Evolutionary conservation across 2,797 vertebrate species (phyloP).

Genomic region (Mormyrus hasselquistii): DNA sequence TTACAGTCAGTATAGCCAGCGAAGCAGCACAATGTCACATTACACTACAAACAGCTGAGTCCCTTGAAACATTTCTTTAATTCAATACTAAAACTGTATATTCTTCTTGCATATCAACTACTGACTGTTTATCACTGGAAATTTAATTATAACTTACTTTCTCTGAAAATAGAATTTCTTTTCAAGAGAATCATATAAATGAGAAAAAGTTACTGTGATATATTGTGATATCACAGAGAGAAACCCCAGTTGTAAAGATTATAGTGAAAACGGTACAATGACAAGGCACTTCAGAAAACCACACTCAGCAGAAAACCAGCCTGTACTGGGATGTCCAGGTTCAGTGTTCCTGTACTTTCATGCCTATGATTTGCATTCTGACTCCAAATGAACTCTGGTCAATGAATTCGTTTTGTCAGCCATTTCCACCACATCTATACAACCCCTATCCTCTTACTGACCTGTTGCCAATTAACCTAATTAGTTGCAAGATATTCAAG

Average conservation of each 20-base stretch:
- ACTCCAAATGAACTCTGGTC: background rate
- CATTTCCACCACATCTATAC: background rate
- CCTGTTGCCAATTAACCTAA: background rate
- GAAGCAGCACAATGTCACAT: background rate
- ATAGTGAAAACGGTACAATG: conserved; percentile 22
- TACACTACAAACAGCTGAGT: background rate
- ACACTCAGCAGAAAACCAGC: background rate
- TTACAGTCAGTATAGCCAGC: background rate
- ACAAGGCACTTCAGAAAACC: conserved; percentile 23
- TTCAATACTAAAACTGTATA: background rate
- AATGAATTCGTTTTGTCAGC: background rate
- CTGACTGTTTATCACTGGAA: background rate
- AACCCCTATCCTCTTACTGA: background rate
- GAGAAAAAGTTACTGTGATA: conserved; percentile 18
- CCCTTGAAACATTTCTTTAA: background rate
- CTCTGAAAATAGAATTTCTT: background rate
- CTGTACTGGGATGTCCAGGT: background rate
- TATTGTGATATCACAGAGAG: background rate
- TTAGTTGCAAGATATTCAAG: background rate
- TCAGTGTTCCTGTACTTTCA: background rate
- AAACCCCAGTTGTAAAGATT: conserved; percentile 30
- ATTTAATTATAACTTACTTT: background rate
- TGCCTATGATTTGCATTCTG: background rate
- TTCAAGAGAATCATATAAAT: conserved; percentile 5
- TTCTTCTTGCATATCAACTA: background rate